phyloP scores from a whole-genome alignment of 2,797 vertebrate genomes.

The Helostoma temminkii region DNA sequence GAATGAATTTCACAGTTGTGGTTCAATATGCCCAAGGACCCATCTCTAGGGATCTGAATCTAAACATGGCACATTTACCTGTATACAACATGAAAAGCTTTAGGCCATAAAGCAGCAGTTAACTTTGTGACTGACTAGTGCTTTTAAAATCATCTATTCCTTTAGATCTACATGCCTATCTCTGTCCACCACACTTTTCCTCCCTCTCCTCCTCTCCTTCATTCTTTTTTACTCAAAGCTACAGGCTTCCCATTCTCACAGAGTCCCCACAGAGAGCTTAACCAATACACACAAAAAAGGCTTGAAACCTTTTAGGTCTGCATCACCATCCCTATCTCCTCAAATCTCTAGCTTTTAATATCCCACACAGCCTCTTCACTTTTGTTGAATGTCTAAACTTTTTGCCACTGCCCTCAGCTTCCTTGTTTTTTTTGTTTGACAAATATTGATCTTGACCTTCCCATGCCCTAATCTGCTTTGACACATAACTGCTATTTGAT shows the following conservation, averaged over 20 bases:
- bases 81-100: conserved; percentile 28
- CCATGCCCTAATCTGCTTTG: neutral
- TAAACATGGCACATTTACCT: conserved; percentile 53
- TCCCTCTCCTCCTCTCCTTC: conserved; percentile 21
- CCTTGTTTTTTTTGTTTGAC: neutral
- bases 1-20: conserved; percentile 46
- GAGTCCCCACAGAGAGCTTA: conserved; percentile 66
- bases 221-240: conserved; percentile 43
- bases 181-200: conserved; percentile 34
- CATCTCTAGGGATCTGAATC: conserved; percentile 18
- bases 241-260: conserved; percentile 38
- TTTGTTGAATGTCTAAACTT: conserved; percentile 22
- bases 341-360: conserved; percentile 35
- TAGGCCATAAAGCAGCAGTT: conserved; percentile 23
- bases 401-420: conserved; percentile 5
- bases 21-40: conserved; percentile 27
- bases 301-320: conserved; percentile 61
- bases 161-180: conserved; percentile 39
- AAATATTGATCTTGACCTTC: conserved; percentile 24
- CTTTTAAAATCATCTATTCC: conserved; percentile 46
- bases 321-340: conserved; percentile 46
- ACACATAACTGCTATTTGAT: conserved; percentile 3
- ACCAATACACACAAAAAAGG: conserved; percentile 59
- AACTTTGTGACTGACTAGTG: conserved; percentile 17
- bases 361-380: conserved; percentile 7